A percentile compares a stretch with the other conserved stretches of the same genome.
Evolutionary conservation across 1,140 invertebrate species (phyloP).

Genomic region (Apis dorsata): DNA sequence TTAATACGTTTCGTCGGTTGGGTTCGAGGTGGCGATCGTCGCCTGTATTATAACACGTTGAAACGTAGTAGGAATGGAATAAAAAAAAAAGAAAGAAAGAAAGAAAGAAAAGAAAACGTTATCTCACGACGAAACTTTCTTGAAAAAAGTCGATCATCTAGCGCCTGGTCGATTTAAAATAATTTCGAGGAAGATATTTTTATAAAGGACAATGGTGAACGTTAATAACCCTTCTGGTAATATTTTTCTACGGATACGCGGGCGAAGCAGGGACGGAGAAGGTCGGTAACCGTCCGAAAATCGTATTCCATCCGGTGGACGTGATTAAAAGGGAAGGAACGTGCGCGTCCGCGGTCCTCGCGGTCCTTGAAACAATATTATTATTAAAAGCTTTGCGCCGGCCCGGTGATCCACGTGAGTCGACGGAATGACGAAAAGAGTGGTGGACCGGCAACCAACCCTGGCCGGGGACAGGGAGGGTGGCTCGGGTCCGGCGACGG

Average conservation of each 20-base stretch:
- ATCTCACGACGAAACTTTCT: too few species aligned
- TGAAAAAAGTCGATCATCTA: too few species aligned
- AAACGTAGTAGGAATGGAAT: too few species aligned
- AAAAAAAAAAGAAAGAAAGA: too few species aligned
- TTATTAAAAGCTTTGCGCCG: constrained; percentile 60
- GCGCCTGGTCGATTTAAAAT: neutral
- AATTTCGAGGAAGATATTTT: neutral
- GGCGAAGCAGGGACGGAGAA: neutral
- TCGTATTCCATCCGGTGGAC: constrained; percentile 45
- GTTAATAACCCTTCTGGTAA: neutral
- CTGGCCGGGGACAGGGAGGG: neutral
- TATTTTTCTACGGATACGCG: constrained; percentile 12
- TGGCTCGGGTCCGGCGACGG: constrained; percentile 42
- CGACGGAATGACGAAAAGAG: constrained; percentile 50
- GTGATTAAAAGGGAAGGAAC: constrained; percentile 39
- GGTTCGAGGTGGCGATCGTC: too few species aligned
- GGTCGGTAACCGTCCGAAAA: constrained; percentile 16
- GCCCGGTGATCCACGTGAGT: constrained; percentile 51
- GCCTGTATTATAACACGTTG: neutral
- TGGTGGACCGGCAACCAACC: neutral
- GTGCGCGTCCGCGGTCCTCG: constrained; percentile 33
- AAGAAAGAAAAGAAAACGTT: too few species aligned
- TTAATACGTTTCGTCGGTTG: too few species aligned
- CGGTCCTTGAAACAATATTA: constrained; percentile 64
- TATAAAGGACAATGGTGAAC: neutral